Conservation (phyloP, 2,888 invertebrate genomes). For the Reticulitermes lucifugus region DNA sequence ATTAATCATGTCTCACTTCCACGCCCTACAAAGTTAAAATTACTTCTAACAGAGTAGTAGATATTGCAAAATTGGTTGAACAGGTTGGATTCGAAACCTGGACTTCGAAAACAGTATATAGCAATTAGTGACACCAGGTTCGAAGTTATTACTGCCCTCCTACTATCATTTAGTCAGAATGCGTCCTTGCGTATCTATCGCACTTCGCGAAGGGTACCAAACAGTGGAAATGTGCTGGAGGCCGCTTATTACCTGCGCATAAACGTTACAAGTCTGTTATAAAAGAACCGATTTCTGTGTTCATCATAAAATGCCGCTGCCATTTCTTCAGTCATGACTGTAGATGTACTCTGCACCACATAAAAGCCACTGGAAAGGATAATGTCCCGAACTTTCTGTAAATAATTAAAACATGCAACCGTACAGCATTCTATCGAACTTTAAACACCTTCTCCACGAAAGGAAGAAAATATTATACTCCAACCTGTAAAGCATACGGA, state of each 20-base stretch:
- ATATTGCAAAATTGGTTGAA: no score
- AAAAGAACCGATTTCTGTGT: constrained; percentile 19
- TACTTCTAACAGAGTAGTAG: no score
- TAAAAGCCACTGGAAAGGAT: constrained; percentile 8
- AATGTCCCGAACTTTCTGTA: constrained; percentile 3
- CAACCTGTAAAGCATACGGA: constrained; percentile 25
- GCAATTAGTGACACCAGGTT: no score
- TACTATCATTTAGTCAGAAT: no score
- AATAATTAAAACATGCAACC: neutral
- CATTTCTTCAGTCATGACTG: neutral
- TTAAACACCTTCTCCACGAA: neutral
- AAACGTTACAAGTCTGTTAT: constrained; percentile 21
- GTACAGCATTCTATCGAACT: neutral
- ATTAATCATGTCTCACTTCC: no score
- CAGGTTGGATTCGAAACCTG: no score
- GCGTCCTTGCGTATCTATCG: no score
- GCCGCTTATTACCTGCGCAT: neutral
- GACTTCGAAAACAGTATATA: no score
- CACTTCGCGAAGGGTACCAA: no score
- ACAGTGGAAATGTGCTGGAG: no score
- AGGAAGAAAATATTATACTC: neutral
- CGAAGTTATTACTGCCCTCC: no score
- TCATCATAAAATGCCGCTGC: constrained; percentile 21
- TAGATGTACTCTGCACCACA: neutral
- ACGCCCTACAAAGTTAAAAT: no score